Evolutionary conservation across 2,888 invertebrate species (phyloP).

Genomic region (Drosophila eohydei): DNA sequence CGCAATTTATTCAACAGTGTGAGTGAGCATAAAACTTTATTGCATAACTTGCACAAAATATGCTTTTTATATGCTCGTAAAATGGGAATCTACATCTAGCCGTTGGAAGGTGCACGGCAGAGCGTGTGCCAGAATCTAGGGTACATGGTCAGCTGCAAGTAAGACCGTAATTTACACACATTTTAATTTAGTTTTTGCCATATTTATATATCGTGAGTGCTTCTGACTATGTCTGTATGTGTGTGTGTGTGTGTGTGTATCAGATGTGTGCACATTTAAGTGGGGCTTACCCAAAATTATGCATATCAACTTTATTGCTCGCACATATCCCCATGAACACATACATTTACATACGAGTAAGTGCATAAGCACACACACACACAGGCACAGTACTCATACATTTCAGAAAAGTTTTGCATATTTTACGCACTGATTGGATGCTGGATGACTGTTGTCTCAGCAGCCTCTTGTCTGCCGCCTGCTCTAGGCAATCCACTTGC

Average conservation of each 20-base stretch:
- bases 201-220: constrained; percentile 1
- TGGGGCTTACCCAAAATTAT: constrained; percentile 73
- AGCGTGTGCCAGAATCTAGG: background rate
- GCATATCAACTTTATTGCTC: constrained; percentile 72
- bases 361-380: constrained; percentile 20
- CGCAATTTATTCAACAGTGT: constrained; percentile 75
- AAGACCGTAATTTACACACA: constrained; percentile 66
- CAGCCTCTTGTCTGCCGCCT: constrained; percentile 15
- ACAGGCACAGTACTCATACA: constrained; percentile 8
- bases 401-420: constrained; percentile 66
- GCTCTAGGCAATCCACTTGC: constrained; percentile 28
- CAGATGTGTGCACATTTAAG: constrained; percentile 38
- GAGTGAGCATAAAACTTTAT: constrained; percentile 71
- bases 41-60: constrained; percentile 69
- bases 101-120: background rate
- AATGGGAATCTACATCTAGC: constrained; percentile 43
- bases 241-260: constrained; percentile 5
- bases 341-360: constrained; percentile 29
- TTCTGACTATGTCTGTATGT: constrained; percentile 1
- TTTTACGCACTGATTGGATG: constrained; percentile 68
- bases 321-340: constrained; percentile 40
- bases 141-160: constrained; percentile 35
- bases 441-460: constrained; percentile 33
- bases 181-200: constrained; percentile 57
- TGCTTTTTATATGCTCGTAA: constrained; percentile 61